A percentile compares a stretch with the other conserved stretches of the same genome.
phyloP scores from a whole-genome alignment of 2,888 invertebrate species.

The Dryadula phaetusa region DNA sequence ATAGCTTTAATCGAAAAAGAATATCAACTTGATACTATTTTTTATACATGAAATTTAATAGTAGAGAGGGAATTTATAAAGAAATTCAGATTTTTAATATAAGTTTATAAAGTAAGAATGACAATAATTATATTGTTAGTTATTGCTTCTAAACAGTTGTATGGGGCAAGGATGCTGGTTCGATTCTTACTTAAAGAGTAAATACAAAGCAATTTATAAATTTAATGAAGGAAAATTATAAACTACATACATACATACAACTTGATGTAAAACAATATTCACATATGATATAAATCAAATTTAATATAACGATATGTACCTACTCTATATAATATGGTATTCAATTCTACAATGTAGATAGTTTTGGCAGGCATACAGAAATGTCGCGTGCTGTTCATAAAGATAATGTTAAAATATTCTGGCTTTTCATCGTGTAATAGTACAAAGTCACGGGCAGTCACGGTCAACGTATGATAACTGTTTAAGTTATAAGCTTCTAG shows the following conservation, averaged over 20 bases:
- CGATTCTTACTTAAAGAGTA: too few relatives aligned
- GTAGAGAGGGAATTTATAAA: neutral
- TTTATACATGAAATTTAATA: neutral
- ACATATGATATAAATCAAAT: too few relatives aligned
- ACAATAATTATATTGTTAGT: neutral
- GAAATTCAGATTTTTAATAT: neutral
- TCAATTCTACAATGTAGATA: too few relatives aligned
- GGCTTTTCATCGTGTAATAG: slow-evolving; percentile 45
- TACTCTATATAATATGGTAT: too few relatives aligned
- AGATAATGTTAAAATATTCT: slow-evolving; percentile 18
- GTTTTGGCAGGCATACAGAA: slow-evolving; percentile 11
- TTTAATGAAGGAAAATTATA: too few relatives aligned
- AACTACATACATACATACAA: too few relatives aligned
- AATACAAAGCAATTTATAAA: too few relatives aligned
- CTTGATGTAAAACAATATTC: too few relatives aligned
- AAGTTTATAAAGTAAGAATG: neutral
- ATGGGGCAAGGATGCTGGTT: too few relatives aligned
- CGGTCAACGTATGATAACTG: slow-evolving; percentile 64
- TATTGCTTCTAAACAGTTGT: too few relatives aligned
- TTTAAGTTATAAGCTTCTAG: neutral
- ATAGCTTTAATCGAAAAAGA: slow-evolving; percentile 24
- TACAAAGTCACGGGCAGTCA: slow-evolving; percentile 66
- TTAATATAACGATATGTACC: too few relatives aligned
- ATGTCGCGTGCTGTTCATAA: slow-evolving; percentile 28
- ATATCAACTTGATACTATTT: neutral